Base-by-base conservation (phyloP, 2,888 invertebrate genomes). In the Tillus elongatus region DNA sequence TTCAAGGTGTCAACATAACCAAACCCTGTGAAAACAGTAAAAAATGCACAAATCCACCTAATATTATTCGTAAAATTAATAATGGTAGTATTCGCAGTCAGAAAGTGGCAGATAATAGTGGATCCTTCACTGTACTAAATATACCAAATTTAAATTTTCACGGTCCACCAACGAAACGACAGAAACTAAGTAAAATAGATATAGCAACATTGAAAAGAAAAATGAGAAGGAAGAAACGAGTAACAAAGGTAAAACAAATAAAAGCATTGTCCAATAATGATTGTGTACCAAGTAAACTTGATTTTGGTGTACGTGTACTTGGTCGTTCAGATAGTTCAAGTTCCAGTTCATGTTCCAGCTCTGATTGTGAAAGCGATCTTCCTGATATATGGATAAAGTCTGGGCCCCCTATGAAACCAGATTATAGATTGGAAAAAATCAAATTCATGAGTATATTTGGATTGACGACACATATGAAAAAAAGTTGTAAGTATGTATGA, bases 401-500 rank as follows among this genome's bases (percentile, higher is more conserved):
- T 44, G 73, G 67, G 38, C 69, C 67, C 39, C 71, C 72, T 4
- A 60, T 66, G n/a, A 68, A 69, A 44, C 57, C 67, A 11, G 70
- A 72, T 44, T 61, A 66, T 37, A 63, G 66, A 9, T 64, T 69
- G 15, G 66, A 68, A 32, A 74, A 82, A 56, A 57, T 73, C 10
- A 64, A 73, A 10, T 82, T 82, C 57, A 66, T 82, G 35, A 69
- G 74, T 14, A 67, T 71, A 46, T 74, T 82, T 44, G 74, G 70
- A 33, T 61, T 82, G 40, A 77, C 77, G 4, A 76, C 81, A n/a
- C 68, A 70, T 37, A 64, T 67, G 33, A 66, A 60, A 43, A 75
- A 66, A 50, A 77, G 75, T 66, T 77, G 82, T 81, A 66, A 66
- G 66, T 51, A 34, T n/a, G n/a, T n/a, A n/a, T n/a, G n/a, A n/a